Evolutionary conservation across 2,797 vertebrate species (phyloP), one percentile per base, ranked within the genome.

Genomic region (Ctenosaura bakeri): DNA sequence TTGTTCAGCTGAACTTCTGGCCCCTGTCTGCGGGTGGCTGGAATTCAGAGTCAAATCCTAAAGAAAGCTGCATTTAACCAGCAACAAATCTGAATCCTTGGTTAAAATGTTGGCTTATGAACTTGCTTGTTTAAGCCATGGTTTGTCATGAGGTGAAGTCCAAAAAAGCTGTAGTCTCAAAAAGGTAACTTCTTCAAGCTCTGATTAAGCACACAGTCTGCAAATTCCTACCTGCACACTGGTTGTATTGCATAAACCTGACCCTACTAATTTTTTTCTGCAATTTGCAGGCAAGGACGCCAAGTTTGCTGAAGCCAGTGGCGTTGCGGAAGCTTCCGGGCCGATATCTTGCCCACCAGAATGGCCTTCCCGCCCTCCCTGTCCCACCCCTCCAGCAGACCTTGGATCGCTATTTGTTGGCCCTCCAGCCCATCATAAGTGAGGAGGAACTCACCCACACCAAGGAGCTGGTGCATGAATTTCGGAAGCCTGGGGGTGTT

Each of bases 351-450:
- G 95, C 97, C 0, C 98, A 99, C 94, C 99, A 99, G 95, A 98
- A 98, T n/a, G 97, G 97, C 0, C 91, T 99, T 88, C 99, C 99
- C 0, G 95, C 93, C 20, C 97, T 99, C 38, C 99, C 99, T 0
- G 98, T 99, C 92, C 99, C 99, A 0, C 97, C 98, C 0, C 97
- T 99, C 10, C 98, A 97, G 96, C 98, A 99, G 95, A 99, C 99
- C 0, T 98, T 98, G 90, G 98, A 98, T 56, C 97, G 97, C 1
- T 99, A 99, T 96, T 96, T 99, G 89, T 96, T 97, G 74, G 95
- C 96, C 0, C 97, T 99, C 94, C 97, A 98, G 93, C 99, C 99
- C 87, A 97, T 99, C 26, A 89, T 99, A 92, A 98, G 98, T 13
- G 85, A 97, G 32, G 99, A 99, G 91, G 99, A 99, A 96, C 97